Conservation (phyloP, 2,113 vertebrate species). For the Misgurnus anguillicaudatus region DNA sequence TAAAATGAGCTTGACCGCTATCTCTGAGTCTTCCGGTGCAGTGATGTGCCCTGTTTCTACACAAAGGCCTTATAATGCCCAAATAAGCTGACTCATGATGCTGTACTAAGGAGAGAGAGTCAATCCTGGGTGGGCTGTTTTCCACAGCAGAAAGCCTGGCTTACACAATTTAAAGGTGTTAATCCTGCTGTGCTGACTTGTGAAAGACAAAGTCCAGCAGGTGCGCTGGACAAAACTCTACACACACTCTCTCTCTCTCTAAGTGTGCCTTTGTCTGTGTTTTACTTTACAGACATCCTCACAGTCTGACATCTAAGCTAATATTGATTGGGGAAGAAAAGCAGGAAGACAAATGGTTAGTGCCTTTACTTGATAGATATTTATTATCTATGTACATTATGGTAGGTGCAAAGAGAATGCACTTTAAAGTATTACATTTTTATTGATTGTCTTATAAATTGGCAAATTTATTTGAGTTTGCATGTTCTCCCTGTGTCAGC, state of each 20-base stretch:
- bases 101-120: conserved; percentile 52
- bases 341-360: background rate
- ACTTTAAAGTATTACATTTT: no score
- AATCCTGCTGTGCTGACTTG: conserved; percentile 46
- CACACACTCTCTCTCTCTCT: conserved; percentile 13
- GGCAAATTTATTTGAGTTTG: no score
- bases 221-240: conserved; percentile 55
- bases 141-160: conserved; percentile 22
- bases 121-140: conserved; percentile 31
- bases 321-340: conserved; percentile 4
- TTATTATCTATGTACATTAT: no score
- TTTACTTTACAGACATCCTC: background rate
- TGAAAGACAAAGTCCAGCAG: conserved; percentile 68
- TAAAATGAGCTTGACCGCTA: conserved; percentile 43
- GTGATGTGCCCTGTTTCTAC: conserved; percentile 55
- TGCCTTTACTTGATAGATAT: background rate
- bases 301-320: conserved; percentile 1
- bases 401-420: no score
- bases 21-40: conserved; percentile 54
- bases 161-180: conserved; percentile 55
- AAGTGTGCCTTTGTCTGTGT: background rate
- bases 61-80: conserved; percentile 59
- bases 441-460: no score
- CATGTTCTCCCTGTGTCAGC: no score
- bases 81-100: conserved; percentile 60